Conservation (phyloP, 2,888 invertebrate species). For the Nemotelus nigrinus region DNA sequence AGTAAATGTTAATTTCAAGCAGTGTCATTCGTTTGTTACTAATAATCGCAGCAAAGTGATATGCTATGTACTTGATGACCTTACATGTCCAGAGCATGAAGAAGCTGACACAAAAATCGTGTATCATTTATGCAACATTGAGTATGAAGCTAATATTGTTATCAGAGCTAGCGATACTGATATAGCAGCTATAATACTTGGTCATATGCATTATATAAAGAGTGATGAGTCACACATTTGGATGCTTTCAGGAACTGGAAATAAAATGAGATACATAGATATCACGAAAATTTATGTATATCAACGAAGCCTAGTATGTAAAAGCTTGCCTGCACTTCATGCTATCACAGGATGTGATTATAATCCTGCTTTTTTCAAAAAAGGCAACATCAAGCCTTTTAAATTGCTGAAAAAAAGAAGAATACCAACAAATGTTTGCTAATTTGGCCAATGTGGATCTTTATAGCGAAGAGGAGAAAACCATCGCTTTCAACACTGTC, state of each 20-base stretch:
- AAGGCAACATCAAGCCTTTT: background rate
- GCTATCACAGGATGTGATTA: constrained; percentile 5
- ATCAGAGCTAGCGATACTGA: background rate
- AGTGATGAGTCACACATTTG: background rate
- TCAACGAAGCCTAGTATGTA: constrained; percentile 2
- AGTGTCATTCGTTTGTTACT: constrained; percentile 24
- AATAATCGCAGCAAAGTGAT: background rate
- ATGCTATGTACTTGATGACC: background rate
- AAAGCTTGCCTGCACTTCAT: constrained; percentile 15
- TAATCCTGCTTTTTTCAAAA: background rate
- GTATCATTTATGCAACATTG: constrained; percentile 57
- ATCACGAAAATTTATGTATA: constrained; percentile 4
- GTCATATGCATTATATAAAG: constrained; percentile 9
- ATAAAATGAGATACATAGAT: constrained; percentile 19
- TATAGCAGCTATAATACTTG: constrained; percentile 3
- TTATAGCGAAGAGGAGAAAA: constrained; percentile 3
- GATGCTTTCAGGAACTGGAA: constrained; percentile 22
- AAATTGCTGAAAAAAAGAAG: constrained; percentile 21
- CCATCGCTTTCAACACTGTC: constrained; percentile 9
- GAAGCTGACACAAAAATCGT: constrained; percentile 52
- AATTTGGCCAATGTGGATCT: background rate
- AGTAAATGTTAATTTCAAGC: constrained; percentile 24
- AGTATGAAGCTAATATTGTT: constrained; percentile 51
- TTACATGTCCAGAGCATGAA: no score
- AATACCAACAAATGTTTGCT: background rate